Base-by-base conservation (phyloP, 2,888 invertebrate species). In the Aphelenchoides bicaudatus region DNA sequence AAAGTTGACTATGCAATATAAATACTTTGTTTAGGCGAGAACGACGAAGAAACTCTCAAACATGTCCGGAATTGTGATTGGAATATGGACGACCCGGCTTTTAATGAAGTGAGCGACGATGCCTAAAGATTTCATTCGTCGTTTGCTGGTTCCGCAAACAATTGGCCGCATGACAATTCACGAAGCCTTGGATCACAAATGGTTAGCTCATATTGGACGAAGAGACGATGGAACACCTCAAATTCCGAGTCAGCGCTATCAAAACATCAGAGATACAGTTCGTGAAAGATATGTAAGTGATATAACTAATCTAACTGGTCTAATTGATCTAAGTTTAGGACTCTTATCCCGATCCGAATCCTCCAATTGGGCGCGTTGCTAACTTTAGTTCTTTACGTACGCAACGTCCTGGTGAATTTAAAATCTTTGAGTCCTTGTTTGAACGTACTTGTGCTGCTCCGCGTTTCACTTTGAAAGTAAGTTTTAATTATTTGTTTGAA, bases 1-100 rank as follows among this genome's bases (percentile, higher is more conserved):
- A n/a, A n/a, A n/a, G n/a, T n/a, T n/a, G n/a, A n/a, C n/a, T n/a
- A n/a, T n/a, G n/a, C n/a, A n/a, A n/a, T n/a, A n/a, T n/a, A n/a
- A n/a, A n/a, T n/a, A n/a, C n/a, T n/a, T n/a, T n/a, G n/a, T n/a
- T n/a, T n/a, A 62, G 98, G 98, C 39, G 93, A 94, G 82, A 93
- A 91, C 80, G 96, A 99, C 82, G 88, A 94, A 56, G 94, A 96
- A 74, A 98, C 98, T 0, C 82, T 98, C 67, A 92, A 92, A 83
- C 96, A 98, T 80, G 96, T 99, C 13, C 92, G 92, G 81, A 89
- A 90, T 8, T 94, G 96, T 81, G 93, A 96, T 82, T 96, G 96
- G 96, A 91, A 92, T 85, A 96, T 99, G 82, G 96, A 98, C 79
- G 88, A 91, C 92, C 76, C 93, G 75, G 88, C 91, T 6, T 99